phyloP scores from a whole-genome alignment of 2,113 vertebrate species.

The Hemichromis elongatus region DNA sequence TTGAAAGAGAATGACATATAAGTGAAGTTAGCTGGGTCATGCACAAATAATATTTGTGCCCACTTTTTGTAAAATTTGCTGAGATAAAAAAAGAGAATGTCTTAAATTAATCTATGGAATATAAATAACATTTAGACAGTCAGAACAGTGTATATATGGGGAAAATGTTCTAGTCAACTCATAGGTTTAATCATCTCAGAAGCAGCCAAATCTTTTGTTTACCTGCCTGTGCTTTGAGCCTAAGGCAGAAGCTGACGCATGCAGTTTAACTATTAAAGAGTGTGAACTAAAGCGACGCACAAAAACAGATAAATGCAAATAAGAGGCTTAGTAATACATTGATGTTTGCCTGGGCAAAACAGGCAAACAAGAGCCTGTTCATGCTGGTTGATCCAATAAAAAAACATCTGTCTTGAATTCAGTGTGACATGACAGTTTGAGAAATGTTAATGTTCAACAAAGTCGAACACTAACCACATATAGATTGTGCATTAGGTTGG shows the following conservation, averaged over 20 bases:
- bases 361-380: neutral
- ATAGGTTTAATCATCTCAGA: neutral
- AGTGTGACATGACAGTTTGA: neutral
- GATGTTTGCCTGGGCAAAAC: neutral
- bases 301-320: neutral
- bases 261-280: neutral
- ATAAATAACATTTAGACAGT: neutral
- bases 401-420: neutral
- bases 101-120: neutral
- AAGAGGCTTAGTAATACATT: neutral
- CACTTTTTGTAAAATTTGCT: neutral
- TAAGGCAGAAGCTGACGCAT: neutral
- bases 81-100: neutral
- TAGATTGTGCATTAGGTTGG: neutral
- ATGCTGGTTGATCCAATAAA: neutral
- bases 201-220: neutral
- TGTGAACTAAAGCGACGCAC: neutral
- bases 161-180: neutral
- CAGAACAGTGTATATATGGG: neutral
- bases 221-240: neutral
- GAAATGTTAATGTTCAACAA: neutral
- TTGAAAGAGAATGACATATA: neutral
- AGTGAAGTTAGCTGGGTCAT: neutral
- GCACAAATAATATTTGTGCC: neutral
- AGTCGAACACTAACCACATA: neutral